A percentile compares a stretch with the other conserved stretches of the same genome.
Evolutionary conservation across 1,140 invertebrate genomes (phyloP).

Genomic region (Zaprionus africanus): DNA sequence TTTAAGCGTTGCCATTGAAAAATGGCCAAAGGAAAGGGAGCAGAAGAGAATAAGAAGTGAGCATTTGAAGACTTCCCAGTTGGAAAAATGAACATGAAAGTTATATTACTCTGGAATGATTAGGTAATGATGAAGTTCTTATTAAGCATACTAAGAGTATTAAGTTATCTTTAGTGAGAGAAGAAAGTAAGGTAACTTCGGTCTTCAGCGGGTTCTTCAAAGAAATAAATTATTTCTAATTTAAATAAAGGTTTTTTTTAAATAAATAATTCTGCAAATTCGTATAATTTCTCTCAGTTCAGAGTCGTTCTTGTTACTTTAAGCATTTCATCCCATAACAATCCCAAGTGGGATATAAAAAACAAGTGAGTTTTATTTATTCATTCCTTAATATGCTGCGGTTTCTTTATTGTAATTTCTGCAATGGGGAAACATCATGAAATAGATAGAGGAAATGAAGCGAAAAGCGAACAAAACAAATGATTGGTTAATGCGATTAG

Average conservation of each 20-base stretch:
- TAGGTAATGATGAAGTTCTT: not conserved
- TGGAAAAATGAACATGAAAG: not conserved
- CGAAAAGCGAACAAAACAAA: conserved; percentile 65
- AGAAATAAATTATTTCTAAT: too few relatives aligned
- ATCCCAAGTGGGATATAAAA: not conserved
- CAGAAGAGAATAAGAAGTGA: not conserved
- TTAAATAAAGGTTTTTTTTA: too few relatives aligned
- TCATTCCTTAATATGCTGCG: conserved; percentile 68
- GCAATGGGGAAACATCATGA: conserved; percentile 50
- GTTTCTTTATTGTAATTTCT: conserved; percentile 71
- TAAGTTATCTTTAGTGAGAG: too few relatives aligned
- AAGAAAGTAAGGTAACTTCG: too few relatives aligned
- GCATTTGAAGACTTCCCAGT: not conserved
- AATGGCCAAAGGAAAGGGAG: not conserved
- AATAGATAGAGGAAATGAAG: conserved; percentile 62
- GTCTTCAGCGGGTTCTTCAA: too few relatives aligned
- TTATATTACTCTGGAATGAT: not conserved
- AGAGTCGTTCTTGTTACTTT: too few relatives aligned
- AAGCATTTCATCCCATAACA: not conserved
- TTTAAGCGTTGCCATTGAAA: conserved; percentile 32
- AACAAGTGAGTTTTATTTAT: conserved; percentile 41
- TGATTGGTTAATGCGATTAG: conserved; percentile 59
- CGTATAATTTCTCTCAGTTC: too few relatives aligned
- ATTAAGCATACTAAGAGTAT: not conserved
- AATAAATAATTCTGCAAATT: too few relatives aligned